phyloP scores from a whole-genome alignment of 1,140 invertebrate species.

The Ooceraea biroi region DNA sequence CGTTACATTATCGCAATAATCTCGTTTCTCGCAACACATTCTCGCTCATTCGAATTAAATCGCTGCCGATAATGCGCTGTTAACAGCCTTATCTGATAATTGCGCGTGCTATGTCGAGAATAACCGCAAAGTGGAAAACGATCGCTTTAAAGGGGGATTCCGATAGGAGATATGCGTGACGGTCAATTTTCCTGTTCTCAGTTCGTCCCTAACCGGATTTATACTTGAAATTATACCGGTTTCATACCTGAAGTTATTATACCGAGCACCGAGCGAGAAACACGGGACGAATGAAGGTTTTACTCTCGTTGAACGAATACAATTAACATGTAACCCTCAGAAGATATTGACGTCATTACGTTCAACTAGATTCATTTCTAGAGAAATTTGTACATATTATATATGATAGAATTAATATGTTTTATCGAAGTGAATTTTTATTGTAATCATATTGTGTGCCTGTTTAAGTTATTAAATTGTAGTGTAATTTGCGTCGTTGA shows the following conservation, averaged over 20 bases:
- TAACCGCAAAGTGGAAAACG: constrained; percentile 55
- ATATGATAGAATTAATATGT: constrained; percentile 9
- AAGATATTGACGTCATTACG: constrained; percentile 36
- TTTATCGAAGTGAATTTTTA: too few species aligned
- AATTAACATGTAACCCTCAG: constrained; percentile 43
- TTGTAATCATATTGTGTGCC: too few species aligned
- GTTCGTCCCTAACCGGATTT: constrained; percentile 52
- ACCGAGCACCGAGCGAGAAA: constrained; percentile 3
- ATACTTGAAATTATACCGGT: constrained; percentile 56
- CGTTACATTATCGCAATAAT: constrained; percentile 4
- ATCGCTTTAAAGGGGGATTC: constrained; percentile 47
- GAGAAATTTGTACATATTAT: too few species aligned
- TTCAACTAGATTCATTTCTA: too few species aligned
- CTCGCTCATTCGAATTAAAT: constrained; percentile 23
- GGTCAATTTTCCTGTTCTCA: constrained; percentile 59
- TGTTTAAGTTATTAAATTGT: too few species aligned
- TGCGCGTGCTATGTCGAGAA: constrained; percentile 35
- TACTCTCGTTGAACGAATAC: constrained; percentile 28
- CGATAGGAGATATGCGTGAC: constrained; percentile 47
- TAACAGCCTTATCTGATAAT: constrained; percentile 54
- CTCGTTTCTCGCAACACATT: neutral
- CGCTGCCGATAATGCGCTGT: constrained; percentile 41
- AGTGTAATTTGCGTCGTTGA: too few species aligned
- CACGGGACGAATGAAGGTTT: constrained; percentile 30
- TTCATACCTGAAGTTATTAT: constrained; percentile 45